Evolutionary conservation across 2,113 vertebrate genomes (phyloP), one percentile per base, ranked within the genome.

Genomic region (Craseonycteris thonglongyai): DNA sequence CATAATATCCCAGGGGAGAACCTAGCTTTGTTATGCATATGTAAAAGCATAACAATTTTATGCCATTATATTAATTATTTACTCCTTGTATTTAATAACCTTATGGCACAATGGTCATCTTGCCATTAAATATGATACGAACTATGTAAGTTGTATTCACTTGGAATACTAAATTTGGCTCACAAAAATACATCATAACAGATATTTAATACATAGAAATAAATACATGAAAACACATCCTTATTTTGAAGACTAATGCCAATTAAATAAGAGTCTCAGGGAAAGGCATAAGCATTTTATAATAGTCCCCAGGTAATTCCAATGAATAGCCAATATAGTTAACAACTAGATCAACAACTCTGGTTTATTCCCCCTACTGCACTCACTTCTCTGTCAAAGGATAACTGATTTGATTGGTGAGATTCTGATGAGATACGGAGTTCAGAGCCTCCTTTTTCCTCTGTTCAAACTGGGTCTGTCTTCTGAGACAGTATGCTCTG

Each of bases 271-370:
- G 11, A 42, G 18, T 58, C 28, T 42, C 56, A 66, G n/a, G 40
- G 22, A 16, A 28, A 40, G 9, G n/a, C 13, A 12, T 54, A 24
- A 54, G 7, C 40, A 28, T 61, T 59, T 80, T 61, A 10, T 28
- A 42, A 81, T 51, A 38, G 3, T 74, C 21, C 65, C 3, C 7
- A 80, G 16, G 22, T 15, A 12, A 82, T 45, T 65, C 22, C 12
- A 45, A 2, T 19, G 47, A 85, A 14, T 9, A 13, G 6, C 19
- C 38, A 22, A 30, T 65, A 40, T n/a, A n/a, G n/a, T n/a, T 5
- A 2, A 13, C 38, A 10, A 10, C 4, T 61, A 33, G 28, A 21
- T 26, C 28, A 30, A 42, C 4, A 30, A 22, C 7, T 13, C 0
- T 28, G 38, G 5, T 13, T 74, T 71, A 28, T 49, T 10, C 28